Conservation (phyloP, 2,888 invertebrate species). For the Epirrita christyi region DNA sequence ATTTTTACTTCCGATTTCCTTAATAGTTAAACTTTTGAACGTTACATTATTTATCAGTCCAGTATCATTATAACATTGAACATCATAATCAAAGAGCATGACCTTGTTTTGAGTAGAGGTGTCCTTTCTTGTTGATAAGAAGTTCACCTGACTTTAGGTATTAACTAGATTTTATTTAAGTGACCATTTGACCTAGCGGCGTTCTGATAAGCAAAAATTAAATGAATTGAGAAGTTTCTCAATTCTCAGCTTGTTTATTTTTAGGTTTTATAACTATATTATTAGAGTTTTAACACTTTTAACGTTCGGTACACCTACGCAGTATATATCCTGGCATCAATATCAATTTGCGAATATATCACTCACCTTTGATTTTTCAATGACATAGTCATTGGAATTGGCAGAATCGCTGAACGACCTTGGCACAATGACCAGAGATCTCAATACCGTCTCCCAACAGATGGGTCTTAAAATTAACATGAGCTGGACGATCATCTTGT, state of each 20-base stretch:
- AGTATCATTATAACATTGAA: slow-evolving; percentile 39
- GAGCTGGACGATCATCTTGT: too few species aligned
- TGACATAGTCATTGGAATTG: too few species aligned
- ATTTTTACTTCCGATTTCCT: slow-evolving; percentile 61
- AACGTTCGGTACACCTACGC: too few species aligned
- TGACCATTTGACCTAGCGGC: slow-evolving; percentile 27
- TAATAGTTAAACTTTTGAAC: slow-evolving; percentile 40
- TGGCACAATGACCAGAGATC: too few species aligned
- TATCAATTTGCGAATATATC: too few species aligned
- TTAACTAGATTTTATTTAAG: slow-evolving; percentile 12
- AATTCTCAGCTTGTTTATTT: background rate
- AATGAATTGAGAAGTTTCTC: background rate
- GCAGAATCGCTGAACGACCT: too few species aligned
- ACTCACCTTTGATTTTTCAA: too few species aligned
- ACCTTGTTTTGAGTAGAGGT: slow-evolving; percentile 34
- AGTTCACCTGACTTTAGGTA: slow-evolving; percentile 31
- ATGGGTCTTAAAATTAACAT: too few species aligned
- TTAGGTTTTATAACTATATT: too few species aligned
- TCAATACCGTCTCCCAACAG: too few species aligned
- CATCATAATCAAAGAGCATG: slow-evolving; percentile 27
- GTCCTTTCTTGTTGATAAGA: slow-evolving; percentile 41
- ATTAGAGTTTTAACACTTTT: too few species aligned
- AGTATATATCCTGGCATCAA: too few species aligned
- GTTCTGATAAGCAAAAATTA: slow-evolving; percentile 24
- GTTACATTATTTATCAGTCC: slow-evolving; percentile 30